Conservation (phyloP, 2,113 vertebrate genomes). For the Pyxicephalus adspersus region DNA sequence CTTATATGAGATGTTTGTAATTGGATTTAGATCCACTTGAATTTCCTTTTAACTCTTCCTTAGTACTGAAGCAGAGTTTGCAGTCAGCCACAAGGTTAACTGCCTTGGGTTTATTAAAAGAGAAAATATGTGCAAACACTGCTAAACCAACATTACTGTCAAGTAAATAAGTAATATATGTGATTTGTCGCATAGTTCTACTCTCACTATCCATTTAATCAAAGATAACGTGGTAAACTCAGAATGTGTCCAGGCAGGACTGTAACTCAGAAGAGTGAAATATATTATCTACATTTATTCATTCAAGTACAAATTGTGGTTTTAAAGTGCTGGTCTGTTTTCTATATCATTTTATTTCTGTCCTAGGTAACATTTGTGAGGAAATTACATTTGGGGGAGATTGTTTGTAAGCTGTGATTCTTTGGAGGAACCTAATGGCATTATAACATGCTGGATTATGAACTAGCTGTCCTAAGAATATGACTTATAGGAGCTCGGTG, state of each 20-base stretch:
- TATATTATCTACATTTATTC: conserved; percentile 46
- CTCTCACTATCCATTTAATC: conserved; percentile 40
- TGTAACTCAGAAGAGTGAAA: neutral
- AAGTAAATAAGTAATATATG: conserved; percentile 20
- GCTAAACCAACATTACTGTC: conserved; percentile 16
- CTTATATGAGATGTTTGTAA: no score
- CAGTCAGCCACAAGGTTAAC: conserved; percentile 15
- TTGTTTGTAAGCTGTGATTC: conserved; percentile 25
- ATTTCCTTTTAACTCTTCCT: no score
- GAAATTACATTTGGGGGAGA: conserved; percentile 52
- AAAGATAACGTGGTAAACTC: neutral
- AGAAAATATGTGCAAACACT: conserved; percentile 9
- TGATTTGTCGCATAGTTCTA: conserved; percentile 42
- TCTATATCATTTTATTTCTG: conserved; percentile 28
- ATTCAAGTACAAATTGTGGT: conserved; percentile 14
- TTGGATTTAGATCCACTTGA: no score
- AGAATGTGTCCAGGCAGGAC: conserved; percentile 4
- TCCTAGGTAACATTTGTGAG: conserved; percentile 13
- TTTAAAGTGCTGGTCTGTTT: conserved; percentile 5
- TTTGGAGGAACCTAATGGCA: conserved; percentile 41
- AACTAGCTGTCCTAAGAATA: conserved; percentile 41
- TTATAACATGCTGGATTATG: conserved; percentile 48
- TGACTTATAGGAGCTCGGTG: conserved; percentile 36
- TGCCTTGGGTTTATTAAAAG: conserved; percentile 1
- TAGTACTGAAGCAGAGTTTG: no score